Evolutionary conservation across 2,797 vertebrate genomes (phyloP), one percentile per base, ranked within the genome.

Genomic region (Pangasius macronema): DNA sequence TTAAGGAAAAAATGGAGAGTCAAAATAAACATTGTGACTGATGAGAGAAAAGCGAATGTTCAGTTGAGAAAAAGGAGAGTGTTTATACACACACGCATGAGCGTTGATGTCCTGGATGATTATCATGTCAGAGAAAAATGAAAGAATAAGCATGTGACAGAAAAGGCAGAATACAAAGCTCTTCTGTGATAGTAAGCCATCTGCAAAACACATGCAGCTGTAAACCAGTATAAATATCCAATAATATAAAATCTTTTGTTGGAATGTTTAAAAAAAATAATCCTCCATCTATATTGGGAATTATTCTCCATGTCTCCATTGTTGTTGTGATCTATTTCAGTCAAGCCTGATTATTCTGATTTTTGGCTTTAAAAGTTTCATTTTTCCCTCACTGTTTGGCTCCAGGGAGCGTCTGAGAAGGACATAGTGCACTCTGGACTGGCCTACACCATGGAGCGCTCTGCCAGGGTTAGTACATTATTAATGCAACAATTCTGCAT

Each of bases 361-460:
- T 42, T 75, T 49, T n/a, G 33, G 18, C 24, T 27, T 46, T 73
- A 46, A 24, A 27, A 5, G 8, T 72, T 3, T 11, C 11, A 65
- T 20, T 27, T 46, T 7, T 33, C 7, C 49, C 7, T 77, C 7
- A 16, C 10, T 57, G 33, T 20, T 11, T 72, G 65, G 20, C 85
- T 75, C 10, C 88, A 99, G 98, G 98, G 98, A 87, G 98, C 98
- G 0, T 99, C 98, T 68, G 98, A 99, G 94, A 99, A 99, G 89
- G 98, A 99, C 94, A 98, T 99, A 5, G 98, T 99, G 55, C 98
- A 99, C 93, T 99, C 98, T 22, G 98, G 98, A 27, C 92, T 99
- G 93, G 97, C 98, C 42, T 99, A 97, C 89, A 99, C 98, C 5
- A 99, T 99, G 98, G 98, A 99, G 92, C 96, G 98, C 70, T 99